These are phyloP conservation scores for Pristionchus maxplancki DNA, from an alignment of 2,888 invertebrate genomes.

Conservation along the genomic window DNA sequence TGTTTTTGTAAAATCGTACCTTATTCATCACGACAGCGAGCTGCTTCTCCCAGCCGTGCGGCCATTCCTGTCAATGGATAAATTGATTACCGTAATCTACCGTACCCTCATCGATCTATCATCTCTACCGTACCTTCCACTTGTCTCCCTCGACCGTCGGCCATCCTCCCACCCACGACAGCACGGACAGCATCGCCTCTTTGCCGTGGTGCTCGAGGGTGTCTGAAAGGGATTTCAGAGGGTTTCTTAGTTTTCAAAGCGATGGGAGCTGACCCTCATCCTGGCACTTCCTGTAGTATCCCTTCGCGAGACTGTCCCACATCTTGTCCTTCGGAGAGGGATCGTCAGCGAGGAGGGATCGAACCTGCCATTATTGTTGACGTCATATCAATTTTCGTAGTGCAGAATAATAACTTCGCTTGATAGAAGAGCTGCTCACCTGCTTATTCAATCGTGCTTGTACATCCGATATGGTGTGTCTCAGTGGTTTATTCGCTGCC, in stretches of 20 bases:
- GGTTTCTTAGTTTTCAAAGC: neutral
- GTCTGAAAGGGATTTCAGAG: slow-evolving; percentile 54
- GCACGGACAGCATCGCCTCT: slow-evolving; percentile 62
- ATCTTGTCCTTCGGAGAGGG: slow-evolving; percentile 59
- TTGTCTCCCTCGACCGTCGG: slow-evolving; percentile 66
- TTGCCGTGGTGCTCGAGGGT: slow-evolving; percentile 65
- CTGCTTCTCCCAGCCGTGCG: slow-evolving; percentile 70
- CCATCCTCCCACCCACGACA: slow-evolving; percentile 76
- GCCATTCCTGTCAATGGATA: slow-evolving; percentile 65
- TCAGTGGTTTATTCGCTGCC: slow-evolving; percentile 70
- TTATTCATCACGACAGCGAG: slow-evolving; percentile 70
- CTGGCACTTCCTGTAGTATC: slow-evolving; percentile 74
- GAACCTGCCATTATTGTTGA: slow-evolving; percentile 24
- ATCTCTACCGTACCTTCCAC: slow-evolving; percentile 46
- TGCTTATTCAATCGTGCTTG: slow-evolving; percentile 73
- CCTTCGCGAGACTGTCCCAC: slow-evolving; percentile 71
- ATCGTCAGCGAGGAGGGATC: slow-evolving; percentile 55
- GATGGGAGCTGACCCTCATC: slow-evolving; percentile 66
- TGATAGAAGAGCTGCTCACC: slow-evolving; percentile 56
- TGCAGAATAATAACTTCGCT: neutral
- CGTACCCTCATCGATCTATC: neutral
- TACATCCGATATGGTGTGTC: slow-evolving; percentile 74
- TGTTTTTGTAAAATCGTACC: neutral
- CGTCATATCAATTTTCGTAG: no score
- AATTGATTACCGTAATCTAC: neutral